Evolutionary conservation across 2,888 invertebrate genomes (phyloP).

Genomic region (Megaustenia siamemsis): DNA sequence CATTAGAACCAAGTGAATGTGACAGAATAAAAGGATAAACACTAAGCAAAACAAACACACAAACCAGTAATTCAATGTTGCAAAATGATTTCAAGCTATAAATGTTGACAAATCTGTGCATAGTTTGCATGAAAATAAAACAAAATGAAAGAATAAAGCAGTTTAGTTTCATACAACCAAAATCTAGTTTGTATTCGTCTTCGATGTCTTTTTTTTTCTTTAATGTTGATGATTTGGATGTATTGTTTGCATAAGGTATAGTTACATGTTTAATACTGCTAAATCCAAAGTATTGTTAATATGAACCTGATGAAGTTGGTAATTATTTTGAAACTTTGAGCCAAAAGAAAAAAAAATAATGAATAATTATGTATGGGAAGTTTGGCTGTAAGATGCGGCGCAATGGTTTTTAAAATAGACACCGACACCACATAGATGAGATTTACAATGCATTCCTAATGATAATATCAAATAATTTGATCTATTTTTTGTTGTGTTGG

Average conservation of each 20-base stretch:
- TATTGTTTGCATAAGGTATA: neutral
- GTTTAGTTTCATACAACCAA: neutral
- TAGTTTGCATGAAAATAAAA: neutral
- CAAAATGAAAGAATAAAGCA: neutral
- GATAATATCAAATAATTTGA: neutral
- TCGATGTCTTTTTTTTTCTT: neutral
- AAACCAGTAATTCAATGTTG: neutral
- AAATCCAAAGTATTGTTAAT: too few relatives aligned
- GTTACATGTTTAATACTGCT: neutral
- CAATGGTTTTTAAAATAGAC: neutral
- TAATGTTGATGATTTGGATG: neutral
- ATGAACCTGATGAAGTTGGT: too few relatives aligned
- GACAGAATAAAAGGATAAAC: neutral
- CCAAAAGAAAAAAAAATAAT: neutral
- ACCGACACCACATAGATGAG: neutral
- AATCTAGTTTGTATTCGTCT: neutral
- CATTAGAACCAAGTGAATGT: too few relatives aligned
- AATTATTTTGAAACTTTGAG: neutral
- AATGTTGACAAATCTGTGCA: conserved; percentile 29
- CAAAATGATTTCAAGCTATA: neutral
- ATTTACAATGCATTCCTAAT: neutral
- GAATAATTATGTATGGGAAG: neutral
- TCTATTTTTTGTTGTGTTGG: neutral
- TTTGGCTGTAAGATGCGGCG: neutral
- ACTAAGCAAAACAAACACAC: neutral